Conservation (phyloP, 2,797 vertebrate genomes). For the Poecilia velifera region DNA sequence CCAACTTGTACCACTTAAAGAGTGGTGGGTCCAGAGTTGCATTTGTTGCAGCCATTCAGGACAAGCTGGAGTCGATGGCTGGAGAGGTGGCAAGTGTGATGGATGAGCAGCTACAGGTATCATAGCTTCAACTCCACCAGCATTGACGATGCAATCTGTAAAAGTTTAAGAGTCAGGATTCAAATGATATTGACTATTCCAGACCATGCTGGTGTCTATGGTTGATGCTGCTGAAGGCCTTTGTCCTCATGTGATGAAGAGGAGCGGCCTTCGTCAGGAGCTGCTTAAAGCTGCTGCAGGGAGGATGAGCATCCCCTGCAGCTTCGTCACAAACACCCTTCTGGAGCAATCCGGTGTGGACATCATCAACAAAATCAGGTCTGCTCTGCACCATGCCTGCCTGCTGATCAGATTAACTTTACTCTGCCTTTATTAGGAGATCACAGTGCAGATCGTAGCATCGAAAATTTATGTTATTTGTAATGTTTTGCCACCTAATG, state of each 20-base stretch:
- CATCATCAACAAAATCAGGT: conserved; percentile 98
- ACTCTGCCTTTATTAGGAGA: neutral
- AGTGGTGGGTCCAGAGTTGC: conserved; percentile 69
- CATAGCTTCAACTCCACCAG: neutral
- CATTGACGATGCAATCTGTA: neutral
- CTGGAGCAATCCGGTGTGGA: conserved; percentile 94
- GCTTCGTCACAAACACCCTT: conserved; percentile 90
- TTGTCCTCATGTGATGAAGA: conserved; percentile 92
- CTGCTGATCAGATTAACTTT: neutral
- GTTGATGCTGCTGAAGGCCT: conserved; percentile 90
- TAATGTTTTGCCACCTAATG: neutral
- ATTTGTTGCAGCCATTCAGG: conserved; percentile 88
- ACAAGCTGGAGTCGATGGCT: conserved; percentile 92
- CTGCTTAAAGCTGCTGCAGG: conserved; percentile 85
- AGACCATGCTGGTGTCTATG: conserved; percentile 91
- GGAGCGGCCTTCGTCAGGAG: conserved; percentile 84
- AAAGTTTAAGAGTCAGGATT: neutral
- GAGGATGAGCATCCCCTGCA: conserved; percentile 87
- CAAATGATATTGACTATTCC: neutral
- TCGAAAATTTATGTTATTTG: neutral
- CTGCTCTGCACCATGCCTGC: neutral
- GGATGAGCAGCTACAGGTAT: conserved; percentile 94
- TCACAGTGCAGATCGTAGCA: neutral
- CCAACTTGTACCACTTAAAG: conserved; percentile 91
- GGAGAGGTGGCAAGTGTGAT: conserved; percentile 91